Evolutionary conservation across 2,797 vertebrate genomes (phyloP), one percentile per base, ranked within the genome.

Genomic region (Dendrocincla fuliginosa): DNA sequence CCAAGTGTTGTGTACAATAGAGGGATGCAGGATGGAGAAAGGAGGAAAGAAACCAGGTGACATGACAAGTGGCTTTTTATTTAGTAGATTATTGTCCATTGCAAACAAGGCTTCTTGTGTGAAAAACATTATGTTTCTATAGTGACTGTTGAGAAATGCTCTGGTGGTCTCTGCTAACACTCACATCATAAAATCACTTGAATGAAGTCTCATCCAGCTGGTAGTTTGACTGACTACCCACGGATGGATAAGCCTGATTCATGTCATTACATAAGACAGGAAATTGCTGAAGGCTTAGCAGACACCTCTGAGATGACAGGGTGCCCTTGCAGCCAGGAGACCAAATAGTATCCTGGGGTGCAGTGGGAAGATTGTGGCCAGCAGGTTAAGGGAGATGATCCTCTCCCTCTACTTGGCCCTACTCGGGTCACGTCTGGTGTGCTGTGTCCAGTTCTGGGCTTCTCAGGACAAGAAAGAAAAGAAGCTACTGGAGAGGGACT

Each of bases 321-420:
- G 20, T 52, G 44, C 12, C 64, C 16, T 46, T 30, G 44, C 10
- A 44, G 14, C 42, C 50, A 46, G 33, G n/a, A 59, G 25, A 22
- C n/a, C 33, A 33, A 32, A 3, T 22, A 25, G 6, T 30, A 13
- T 44, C 37, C 20, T 64, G 28, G 50, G 14, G 4, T 50, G 11
- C 10, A 3, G 39, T 5, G 22, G 39, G 44, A 52, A 41, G 7
- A 65, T 30, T 10, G 20, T 18, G 46, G 25, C 24, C 20, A 57
- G 8, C 44, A 57, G 20, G n/a, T 39, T 0, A 0, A 65, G 33
- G 16, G 33, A 46, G 9, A 10, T 16, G 52, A 78, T 52, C n/a
- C 37, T 46, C 5, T 19, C 9, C 9, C 16, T 76, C 37, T 84
- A 4, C 16, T 52, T 0, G 0, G 32, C 24, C 30, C 39, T 71